Conservation (phyloP, 2,797 vertebrate genomes). For the Gastrophryne carolinensis region DNA sequence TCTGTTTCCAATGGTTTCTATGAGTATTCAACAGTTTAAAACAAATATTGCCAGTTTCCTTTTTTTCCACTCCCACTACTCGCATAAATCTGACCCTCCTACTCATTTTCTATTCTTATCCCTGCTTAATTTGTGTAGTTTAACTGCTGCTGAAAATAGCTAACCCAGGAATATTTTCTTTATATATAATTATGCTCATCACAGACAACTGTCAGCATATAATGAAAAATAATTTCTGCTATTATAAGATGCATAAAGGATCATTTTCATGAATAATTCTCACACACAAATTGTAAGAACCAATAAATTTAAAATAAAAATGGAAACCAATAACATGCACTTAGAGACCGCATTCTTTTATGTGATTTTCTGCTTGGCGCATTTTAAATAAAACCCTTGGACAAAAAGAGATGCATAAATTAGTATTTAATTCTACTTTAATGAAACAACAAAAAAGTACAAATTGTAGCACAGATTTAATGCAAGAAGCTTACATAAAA, state of each 20-base stretch:
- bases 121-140: conserved; percentile 69
- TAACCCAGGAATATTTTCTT: conserved; percentile 65
- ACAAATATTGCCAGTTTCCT: conserved; percentile 3
- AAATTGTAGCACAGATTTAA: not conserved
- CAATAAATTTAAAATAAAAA: not conserved
- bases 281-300: conserved; percentile 66
- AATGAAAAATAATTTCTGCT: conserved; percentile 76
- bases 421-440: not conserved
- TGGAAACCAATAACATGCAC: conserved; percentile 32
- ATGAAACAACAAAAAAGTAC: no score
- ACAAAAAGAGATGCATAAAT: not conserved
- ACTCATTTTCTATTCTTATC: conserved; percentile 71
- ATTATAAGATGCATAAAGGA: conserved; percentile 68
- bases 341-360: conserved; percentile 56
- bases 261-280: conserved; percentile 70
- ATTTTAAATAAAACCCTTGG: not conserved
- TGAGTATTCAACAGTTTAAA: not conserved
- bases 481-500: not conserved
- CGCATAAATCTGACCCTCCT: conserved; percentile 68
- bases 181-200: conserved; percentile 71
- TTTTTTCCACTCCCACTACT: conserved; percentile 9
- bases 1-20: not conserved
- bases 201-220: conserved; percentile 69
- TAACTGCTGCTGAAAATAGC: conserved; percentile 70
- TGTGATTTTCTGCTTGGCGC: conserved; percentile 2